Conservation (phyloP, 2,797 vertebrate genomes). For the Melanotaenia parkinsoni region DNA sequence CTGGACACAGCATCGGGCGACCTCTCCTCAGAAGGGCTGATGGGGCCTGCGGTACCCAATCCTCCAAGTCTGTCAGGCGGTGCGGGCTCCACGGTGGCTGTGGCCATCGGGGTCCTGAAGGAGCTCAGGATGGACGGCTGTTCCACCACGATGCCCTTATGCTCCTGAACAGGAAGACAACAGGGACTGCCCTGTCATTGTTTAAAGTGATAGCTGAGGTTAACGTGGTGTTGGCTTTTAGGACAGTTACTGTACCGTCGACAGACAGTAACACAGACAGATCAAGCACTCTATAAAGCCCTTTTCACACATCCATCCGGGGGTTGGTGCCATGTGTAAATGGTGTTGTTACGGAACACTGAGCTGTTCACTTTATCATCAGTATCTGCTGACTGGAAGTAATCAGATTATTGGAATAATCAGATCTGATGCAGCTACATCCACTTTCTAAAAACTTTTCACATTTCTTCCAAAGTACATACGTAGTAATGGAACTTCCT, state of each 20-base stretch:
- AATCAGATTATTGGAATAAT: too few relatives aligned
- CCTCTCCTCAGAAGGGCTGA: conserved; percentile 90
- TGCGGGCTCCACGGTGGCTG: conserved; percentile 80
- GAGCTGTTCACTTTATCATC: too few relatives aligned
- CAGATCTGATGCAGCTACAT: too few relatives aligned
- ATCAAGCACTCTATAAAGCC: background rate
- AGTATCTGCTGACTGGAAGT: too few relatives aligned
- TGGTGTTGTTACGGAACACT: too few relatives aligned
- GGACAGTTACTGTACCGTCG: conserved; percentile 1
- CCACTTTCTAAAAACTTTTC: too few relatives aligned
- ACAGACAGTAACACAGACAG: background rate
- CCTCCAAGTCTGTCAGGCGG: conserved; percentile 77
- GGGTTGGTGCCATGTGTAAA: background rate
- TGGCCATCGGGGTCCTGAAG: conserved; percentile 80
- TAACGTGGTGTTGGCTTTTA: conserved; percentile 17
- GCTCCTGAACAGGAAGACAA: conserved; percentile 84
- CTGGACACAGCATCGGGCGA: conserved; percentile 92
- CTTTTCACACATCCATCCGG: background rate
- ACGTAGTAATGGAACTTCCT: too few relatives aligned
- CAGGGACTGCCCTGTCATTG: conserved; percentile 50
- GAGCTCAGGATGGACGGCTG: conserved; percentile 89
- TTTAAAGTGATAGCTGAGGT: conserved; percentile 31
- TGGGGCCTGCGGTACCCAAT: conserved; percentile 80
- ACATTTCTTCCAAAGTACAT: too few relatives aligned
- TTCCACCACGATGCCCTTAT: conserved; percentile 91